Evolutionary conservation across 1,140 invertebrate genomes (phyloP), one percentile per base, ranked within the genome.

Genomic region (Atta colombica): DNA sequence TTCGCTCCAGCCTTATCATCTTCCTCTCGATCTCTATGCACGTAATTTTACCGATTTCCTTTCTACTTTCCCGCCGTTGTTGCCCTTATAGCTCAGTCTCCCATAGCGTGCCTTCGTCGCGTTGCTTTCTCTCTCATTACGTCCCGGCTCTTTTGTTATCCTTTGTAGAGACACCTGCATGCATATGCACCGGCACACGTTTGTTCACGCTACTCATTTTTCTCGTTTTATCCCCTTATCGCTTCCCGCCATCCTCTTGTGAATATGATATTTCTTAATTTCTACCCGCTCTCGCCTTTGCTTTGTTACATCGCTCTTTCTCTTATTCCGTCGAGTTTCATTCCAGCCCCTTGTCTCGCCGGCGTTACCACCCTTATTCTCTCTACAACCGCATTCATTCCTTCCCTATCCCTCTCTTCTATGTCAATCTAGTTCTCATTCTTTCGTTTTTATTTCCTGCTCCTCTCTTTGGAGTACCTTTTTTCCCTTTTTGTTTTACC

Each of bases 191-290:
- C 49, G 55, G 53, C 49, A 80, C 49, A 72, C 80, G 68, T 84
- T 75, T 75, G 75, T 84, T 65, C 39, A n/a, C 28, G 69, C 69
- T 25, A 75, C 69, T 84, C 80, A 75, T 84, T 84, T 74, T 84
- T 84, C 80, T 84, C 80, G 39, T 58, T 84, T 84, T 75, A 74
- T 82, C 68, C 68, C 39, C 39, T 82, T 82, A 82, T 82, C 80
- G 68, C 68, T 45, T 55, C 51, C 25, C 53, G 12, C 53, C 25
- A 18, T 69, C 49, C 49, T 72, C 69, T 61, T 61, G 55, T 84
- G 69, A 84, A 84, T 84, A 84, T 84, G 69, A 84, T 84, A 84
- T 84, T 84, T 84, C 80, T 84, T 84, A 84, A 84, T 84, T 84
- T 55, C 55, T 75, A 35, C 39, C 39, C 21, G 31, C 65, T 58